Percentiles rank a stretch among this genome's conserved stretches.
Conservation (phyloP, 2,888 invertebrate genomes). For the Nomada ruficornis region DNA sequence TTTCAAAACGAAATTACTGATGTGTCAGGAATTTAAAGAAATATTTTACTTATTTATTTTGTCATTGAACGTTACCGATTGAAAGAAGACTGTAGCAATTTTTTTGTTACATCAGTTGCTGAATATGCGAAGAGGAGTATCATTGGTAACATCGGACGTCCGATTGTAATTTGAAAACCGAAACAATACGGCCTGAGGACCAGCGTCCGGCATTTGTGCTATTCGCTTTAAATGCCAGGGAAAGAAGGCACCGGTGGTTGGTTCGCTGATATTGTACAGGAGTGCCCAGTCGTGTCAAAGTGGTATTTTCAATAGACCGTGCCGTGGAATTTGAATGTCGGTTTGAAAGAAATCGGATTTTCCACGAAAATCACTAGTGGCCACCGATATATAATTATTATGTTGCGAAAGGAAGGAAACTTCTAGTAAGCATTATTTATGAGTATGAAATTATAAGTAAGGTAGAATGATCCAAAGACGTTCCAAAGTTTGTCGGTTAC, state of each 20-base stretch:
- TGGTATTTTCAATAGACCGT: slow-evolving; percentile 82
- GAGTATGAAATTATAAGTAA: neutral
- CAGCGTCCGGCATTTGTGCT: slow-evolving; percentile 49
- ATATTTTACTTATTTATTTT: too few species aligned
- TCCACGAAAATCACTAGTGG: slow-evolving; percentile 52
- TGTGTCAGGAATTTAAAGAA: too few species aligned
- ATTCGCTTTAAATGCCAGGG: slow-evolving; percentile 57
- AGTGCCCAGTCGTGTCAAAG: slow-evolving; percentile 76
- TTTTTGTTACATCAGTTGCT: too few species aligned
- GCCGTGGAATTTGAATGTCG: slow-evolving; percentile 72
- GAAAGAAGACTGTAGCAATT: too few species aligned
- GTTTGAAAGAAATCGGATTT: slow-evolving; percentile 82
- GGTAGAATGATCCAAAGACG: neutral
- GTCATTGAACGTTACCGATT: too few species aligned
- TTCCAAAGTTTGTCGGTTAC: neutral
- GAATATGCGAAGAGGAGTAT: too few species aligned
- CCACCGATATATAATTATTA: slow-evolving; percentile 32
- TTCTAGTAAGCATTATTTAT: neutral
- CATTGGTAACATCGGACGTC: too few species aligned
- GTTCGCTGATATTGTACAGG: slow-evolving; percentile 54
- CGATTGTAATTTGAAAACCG: neutral
- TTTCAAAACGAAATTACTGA: too few species aligned
- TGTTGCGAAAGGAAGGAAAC: neutral
- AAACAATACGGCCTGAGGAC: slow-evolving; percentile 4
- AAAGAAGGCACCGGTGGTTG: slow-evolving; percentile 36